These are phyloP conservation scores for Cyaniris semiargus DNA, from an alignment of 2,888 invertebrate genomes.

Conservation along the genomic window DNA sequence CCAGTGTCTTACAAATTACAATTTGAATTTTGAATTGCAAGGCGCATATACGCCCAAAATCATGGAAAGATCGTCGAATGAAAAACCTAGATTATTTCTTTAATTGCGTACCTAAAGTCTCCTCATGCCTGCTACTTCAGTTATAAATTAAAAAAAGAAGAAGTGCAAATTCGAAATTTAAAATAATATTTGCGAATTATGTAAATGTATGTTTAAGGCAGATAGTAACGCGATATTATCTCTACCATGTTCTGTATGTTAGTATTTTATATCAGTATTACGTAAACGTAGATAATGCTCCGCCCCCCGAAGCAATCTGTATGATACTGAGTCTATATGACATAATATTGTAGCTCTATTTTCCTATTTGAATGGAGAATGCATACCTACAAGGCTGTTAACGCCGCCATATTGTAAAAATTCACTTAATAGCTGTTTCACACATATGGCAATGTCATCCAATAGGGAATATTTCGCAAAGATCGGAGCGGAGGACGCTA, in stretches of 20 bases:
- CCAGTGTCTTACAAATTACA: too few relatives aligned
- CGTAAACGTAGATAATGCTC: constrained; percentile 19
- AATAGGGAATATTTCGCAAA: too few relatives aligned
- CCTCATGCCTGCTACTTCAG: too few relatives aligned
- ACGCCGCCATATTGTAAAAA: not conserved
- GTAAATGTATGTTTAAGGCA: not conserved
- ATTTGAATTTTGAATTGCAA: too few relatives aligned
- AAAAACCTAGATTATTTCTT: too few relatives aligned
- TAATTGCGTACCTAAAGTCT: too few relatives aligned
- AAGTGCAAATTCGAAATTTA: not conserved
- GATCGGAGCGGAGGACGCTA: too few relatives aligned
- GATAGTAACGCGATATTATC: constrained; percentile 7
- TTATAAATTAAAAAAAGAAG: not conserved
- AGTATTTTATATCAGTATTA: constrained; percentile 15
- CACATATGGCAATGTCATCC: too few relatives aligned
- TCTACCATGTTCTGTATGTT: not conserved
- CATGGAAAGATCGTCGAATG: too few relatives aligned
- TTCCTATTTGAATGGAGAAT: not conserved
- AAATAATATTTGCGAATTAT: not conserved
- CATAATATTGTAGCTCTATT: constrained; percentile 5
- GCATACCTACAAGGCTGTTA: not conserved
- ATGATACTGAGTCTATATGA: not conserved
- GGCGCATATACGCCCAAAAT: too few relatives aligned
- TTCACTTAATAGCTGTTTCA: too few relatives aligned
- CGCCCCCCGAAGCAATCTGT: constrained; percentile 15